Conservation (phyloP, 2,113 vertebrate genomes). For the Elachura formosa region DNA sequence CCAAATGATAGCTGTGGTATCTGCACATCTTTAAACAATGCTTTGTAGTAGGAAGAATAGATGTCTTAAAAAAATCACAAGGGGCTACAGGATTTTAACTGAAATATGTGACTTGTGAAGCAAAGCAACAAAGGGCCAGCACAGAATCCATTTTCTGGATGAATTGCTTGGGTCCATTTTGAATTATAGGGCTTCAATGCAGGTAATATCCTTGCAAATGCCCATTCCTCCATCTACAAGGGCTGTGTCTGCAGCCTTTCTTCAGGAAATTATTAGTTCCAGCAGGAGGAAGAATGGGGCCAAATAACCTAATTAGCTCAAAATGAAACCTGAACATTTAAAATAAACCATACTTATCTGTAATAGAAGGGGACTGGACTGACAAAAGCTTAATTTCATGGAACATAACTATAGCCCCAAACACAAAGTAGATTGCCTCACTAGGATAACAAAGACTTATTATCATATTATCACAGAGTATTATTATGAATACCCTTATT, state of each 20-base stretch:
- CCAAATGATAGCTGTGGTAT: not conserved
- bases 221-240: not conserved
- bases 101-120: not conserved
- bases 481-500: not conserved
- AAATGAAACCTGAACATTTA: not conserved
- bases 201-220: not conserved
- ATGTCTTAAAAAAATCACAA: not conserved
- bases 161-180: not conserved
- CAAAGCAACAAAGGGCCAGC: not conserved
- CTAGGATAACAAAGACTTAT: not conserved
- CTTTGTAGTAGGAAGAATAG: not conserved
- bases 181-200: not conserved
- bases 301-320: slow-evolving; percentile 3
- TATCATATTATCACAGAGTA: not conserved
- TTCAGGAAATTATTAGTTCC: not conserved
- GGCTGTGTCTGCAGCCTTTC: not conserved
- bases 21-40: not conserved
- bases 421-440: not conserved
- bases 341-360: not conserved
- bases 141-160: not conserved
- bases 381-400: not conserved
- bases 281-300: not conserved
- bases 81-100: not conserved
- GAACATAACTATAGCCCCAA: not conserved
- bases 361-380: not conserved